phyloP scores from a whole-genome alignment of 2,888 invertebrate species.

The Tuberolachnus salignus region DNA sequence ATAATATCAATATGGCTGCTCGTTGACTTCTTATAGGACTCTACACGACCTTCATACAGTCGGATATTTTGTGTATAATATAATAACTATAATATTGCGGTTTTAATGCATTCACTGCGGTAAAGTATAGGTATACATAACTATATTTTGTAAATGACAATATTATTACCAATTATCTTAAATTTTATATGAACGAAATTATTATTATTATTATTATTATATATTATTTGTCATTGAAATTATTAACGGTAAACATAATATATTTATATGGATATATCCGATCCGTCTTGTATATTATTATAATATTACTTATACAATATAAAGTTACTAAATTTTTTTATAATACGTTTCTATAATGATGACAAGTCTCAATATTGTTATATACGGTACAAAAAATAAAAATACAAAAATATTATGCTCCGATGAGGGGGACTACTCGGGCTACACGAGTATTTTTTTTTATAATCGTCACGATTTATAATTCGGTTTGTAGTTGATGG shows the following conservation, averaged over 20 bases:
- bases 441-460: constrained; percentile 31
- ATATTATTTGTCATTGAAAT: constrained; percentile 31
- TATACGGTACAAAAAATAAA: constrained; percentile 27
- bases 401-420: no score
- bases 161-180: constrained; percentile 37
- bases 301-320: constrained; percentile 1
- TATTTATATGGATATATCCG: constrained; percentile 29
- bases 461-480: constrained; percentile 31
- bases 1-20: no score
- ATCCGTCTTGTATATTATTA: constrained; percentile 17
- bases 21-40: no score
- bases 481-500: constrained; percentile 29
- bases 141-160: constrained; percentile 30
- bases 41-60: no score
- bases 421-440: neutral
- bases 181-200: constrained; percentile 10
- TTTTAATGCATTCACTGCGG: no score
- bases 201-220: neutral
- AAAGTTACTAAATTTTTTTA: constrained; percentile 15
- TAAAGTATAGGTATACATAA: constrained; percentile 3
- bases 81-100: neutral
- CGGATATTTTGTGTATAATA: constrained; percentile 11
- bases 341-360: constrained; percentile 11
- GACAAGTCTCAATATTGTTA: constrained; percentile 15
- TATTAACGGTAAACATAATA: neutral